phyloP scores from a whole-genome alignment of 2,113 vertebrate species.

The Natator depressus region DNA sequence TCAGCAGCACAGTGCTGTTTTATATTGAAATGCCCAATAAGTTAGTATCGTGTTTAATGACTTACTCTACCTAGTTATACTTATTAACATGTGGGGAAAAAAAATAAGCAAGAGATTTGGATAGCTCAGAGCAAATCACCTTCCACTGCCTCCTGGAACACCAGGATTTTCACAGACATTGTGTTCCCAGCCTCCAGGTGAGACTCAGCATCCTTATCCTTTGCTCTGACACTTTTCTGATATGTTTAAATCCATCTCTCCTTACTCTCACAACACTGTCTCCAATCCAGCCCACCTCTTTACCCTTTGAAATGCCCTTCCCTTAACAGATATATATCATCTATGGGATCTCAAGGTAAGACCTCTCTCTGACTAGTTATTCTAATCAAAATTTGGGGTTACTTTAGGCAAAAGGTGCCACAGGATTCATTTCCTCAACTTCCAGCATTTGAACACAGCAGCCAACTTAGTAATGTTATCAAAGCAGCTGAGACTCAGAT shows the following conservation, averaged over 20 bases:
- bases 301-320: neutral
- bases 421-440: neutral
- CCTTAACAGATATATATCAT: neutral
- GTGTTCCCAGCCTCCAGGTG: neutral
- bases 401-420: neutral
- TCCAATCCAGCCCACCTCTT: neutral
- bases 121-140: neutral
- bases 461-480: neutral
- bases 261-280: neutral
- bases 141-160: neutral
- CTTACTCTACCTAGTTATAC: neutral
- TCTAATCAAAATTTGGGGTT: neutral
- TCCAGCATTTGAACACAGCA: neutral
- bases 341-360: rapidly evolving
- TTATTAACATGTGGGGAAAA: neutral
- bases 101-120: neutral
- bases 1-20: neutral
- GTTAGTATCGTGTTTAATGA: slow-evolving; percentile 26
- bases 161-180: neutral
- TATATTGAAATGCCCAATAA: slow-evolving; percentile 37
- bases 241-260: neutral
- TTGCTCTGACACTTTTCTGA: neutral
- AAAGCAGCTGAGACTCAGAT: neutral
- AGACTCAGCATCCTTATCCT: neutral
- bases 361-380: neutral